Conservation (phyloP, 2,888 invertebrate species). For the Callyntrura sp. region DNA sequence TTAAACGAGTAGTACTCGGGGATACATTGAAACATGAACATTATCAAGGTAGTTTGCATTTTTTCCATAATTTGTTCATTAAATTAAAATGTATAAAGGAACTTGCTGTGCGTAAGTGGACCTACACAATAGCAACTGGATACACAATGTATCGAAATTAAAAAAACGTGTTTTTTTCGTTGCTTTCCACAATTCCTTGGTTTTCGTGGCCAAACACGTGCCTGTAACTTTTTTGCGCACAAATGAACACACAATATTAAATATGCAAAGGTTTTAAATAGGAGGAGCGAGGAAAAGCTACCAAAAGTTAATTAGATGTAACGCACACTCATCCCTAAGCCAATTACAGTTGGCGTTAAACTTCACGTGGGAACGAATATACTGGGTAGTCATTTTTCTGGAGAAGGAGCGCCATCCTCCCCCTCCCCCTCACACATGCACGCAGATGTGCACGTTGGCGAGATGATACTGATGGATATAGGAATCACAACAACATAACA, state of each 20-base stretch:
- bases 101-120: not conserved
- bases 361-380: no score
- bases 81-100: not conserved
- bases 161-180: not conserved
- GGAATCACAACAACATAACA: no score
- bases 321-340: no score
- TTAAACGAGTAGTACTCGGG: not conserved
- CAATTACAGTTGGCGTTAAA: no score
- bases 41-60: slow-evolving; percentile 28
- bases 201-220: slow-evolving; percentile 28
- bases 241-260: not conserved
- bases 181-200: not conserved
- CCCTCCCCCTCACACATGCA: no score
- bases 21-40: slow-evolving; percentile 10
- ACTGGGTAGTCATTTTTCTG: no score
- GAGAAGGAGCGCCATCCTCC: no score
- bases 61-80: slow-evolving; percentile 36
- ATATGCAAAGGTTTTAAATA: no score
- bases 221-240: not conserved
- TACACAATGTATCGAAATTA: not conserved
- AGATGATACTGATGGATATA: no score
- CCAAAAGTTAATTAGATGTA: no score
- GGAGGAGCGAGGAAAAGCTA: no score
- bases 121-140: not conserved
- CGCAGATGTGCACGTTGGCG: no score